Conservation (phyloP, 2,113 vertebrate genomes). For the Tringa solitaria region DNA sequence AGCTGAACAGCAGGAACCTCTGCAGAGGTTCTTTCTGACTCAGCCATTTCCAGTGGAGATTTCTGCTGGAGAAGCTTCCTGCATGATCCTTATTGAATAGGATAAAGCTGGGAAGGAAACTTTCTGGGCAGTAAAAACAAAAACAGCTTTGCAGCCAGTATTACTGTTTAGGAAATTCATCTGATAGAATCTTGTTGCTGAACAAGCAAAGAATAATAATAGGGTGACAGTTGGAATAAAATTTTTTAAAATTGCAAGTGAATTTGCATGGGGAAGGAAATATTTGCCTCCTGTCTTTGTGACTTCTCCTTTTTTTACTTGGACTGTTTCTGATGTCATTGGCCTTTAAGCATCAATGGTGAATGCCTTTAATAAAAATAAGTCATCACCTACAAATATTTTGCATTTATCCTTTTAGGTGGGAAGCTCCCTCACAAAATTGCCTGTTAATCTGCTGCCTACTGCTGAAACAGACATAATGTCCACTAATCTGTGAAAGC, state of each 20-base stretch:
- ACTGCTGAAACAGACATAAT: background rate
- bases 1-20: background rate
- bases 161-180: background rate
- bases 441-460: background rate
- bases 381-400: background rate
- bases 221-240: background rate
- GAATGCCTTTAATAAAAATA: background rate
- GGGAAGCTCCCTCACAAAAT: background rate
- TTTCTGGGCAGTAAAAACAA: background rate
- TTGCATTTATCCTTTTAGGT: background rate
- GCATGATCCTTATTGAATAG: background rate
- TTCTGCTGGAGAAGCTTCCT: background rate
- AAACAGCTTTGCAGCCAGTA: rapidly evolving
- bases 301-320: background rate
- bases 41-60: background rate
- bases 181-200: background rate
- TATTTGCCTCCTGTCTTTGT: background rate
- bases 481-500: background rate
- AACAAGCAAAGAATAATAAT: background rate
- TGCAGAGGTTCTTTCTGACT: background rate
- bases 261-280: background rate
- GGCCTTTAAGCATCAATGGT: background rate
- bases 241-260: background rate
- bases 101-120: background rate
- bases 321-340: rapidly evolving